Evolutionary conservation across 1,140 invertebrate species (phyloP), one percentile per base, ranked within the genome.

Genomic region (Geopemphigus sp.): DNA sequence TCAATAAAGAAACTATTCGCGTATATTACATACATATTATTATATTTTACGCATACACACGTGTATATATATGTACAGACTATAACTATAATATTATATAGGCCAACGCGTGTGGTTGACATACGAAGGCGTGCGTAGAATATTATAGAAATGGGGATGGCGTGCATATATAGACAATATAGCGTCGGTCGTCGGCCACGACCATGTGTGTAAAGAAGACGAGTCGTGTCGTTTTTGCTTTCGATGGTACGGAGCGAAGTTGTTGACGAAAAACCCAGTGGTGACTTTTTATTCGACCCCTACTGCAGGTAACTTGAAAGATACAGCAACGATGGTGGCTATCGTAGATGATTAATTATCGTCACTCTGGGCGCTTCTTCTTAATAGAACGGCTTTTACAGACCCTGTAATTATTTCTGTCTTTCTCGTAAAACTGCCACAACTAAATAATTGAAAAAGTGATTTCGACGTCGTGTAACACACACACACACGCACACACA

Each of bases 381-480:
- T 22, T 22, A 22, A n/a, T 29, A 72, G 47, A 54, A 72, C 54
- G 68, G 50, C 47, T 53, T 72, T 72, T 47, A 39, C 32, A 19
- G 47, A 29, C 68, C 47, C 14, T 72, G 19, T 54, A 54, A 72
- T 72, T 72, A 72, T 72, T 72, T 72, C 47, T 29, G 53, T 3
- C n/a, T 39, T 8, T 72, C 68, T 54, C 47, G 68, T 72, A 72
- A 72, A 72, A 72, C 68, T 72, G 68, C 54, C 68, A 29, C 50
- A 29, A 29, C 45, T 17, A 72, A 72, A 72, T 72, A 72, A 72
- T 72, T 72, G 47, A 72, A 72, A 72, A 72, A 72, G 68, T 53
- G 68, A 72, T 72, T 26, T 72, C 12, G n/a, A 12, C 68, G 22
- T 19, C 1, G 61, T 64, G 61, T 72, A n/a, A 72, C 50, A n/a